Conservation (phyloP, 1,140 invertebrate genomes). For the Coenobita brevimanus region DNA sequence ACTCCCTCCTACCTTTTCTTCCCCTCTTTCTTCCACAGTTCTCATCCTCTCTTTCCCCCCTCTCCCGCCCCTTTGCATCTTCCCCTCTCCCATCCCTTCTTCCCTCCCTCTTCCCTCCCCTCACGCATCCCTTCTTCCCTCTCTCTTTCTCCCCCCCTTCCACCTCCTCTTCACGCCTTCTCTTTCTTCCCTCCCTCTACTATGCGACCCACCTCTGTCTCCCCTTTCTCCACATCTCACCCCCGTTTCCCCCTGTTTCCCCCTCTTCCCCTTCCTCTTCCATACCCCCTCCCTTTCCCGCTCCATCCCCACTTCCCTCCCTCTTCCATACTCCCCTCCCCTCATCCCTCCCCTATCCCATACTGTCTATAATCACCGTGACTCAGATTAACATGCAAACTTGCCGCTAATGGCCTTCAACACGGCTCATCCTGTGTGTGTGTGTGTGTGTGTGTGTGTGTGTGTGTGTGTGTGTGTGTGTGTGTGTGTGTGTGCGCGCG, state of each 20-base stretch:
- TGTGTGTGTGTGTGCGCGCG: too few species aligned
- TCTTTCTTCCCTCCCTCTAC: neutral
- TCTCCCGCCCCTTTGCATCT: neutral
- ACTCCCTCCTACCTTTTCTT: neutral
- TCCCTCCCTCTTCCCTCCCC: too few species aligned
- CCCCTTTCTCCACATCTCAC: neutral
- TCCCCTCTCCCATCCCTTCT: neutral
- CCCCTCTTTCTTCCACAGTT: neutral
- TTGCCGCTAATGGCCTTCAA: too few species aligned
- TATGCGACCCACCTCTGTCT: too few species aligned
- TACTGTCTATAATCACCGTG: too few species aligned
- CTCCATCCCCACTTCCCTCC: neutral
- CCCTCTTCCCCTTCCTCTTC: neutral
- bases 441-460: too few species aligned
- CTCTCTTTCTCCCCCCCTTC: neutral
- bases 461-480: too few species aligned
- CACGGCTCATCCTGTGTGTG: too few species aligned
- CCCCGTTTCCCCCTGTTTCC: neutral
- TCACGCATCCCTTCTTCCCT: neutral
- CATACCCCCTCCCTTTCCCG: neutral
- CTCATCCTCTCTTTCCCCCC: too few species aligned
- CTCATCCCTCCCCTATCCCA: too few species aligned
- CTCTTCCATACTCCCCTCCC: too few species aligned
- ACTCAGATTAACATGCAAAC: too few species aligned
- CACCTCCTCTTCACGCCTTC: neutral